Evolutionary conservation across 2,888 invertebrate genomes (phyloP), one percentile per base, ranked within the genome.

Genomic region (Stomorhina lunata): DNA sequence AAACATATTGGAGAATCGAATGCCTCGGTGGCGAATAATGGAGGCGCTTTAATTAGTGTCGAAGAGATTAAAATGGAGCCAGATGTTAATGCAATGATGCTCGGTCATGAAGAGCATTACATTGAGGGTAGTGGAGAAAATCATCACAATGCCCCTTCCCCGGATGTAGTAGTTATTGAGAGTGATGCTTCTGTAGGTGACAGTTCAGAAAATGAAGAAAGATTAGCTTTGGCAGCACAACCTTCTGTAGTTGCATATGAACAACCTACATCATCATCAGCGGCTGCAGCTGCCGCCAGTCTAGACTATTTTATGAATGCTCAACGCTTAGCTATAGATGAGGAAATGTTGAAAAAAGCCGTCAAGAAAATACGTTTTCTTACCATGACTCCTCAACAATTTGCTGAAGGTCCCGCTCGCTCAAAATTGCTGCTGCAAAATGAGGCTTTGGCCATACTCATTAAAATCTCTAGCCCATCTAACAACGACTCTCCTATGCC

Each of bases 351-450:
- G 75, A 92, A 95, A 2, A 93, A 94, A 85, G 95, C 95, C 0
- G 92, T 96, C 1, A 94, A 94, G 87, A 95, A 96, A 91, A 94
- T 97, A 80, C 93, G 96, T 25, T 96, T 96, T 91, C 92, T 96
- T 12, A 96, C 95, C 0, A 91, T 97, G 85, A 94, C 94, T 0
- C 95, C 96, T 0, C 94, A 95, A 88, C 95, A 96, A 91, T 96
- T 97, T 89, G 96, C 96, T 0, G 95, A 95, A 86, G 95, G 96
- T 0, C 96, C 96, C 0, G 96, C 95, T 0, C 93, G 94, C 63
- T 96, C 96, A 12, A 92, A 92, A n/a, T 91, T 96, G 7, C 92
- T 97, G 27, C 93, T 94, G 0, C 94, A 96, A 89, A 93, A 95
- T 1, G 96, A 97, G 88, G 94, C 96, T 12, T 95, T 96, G 87